Percentiles rank a stretch among this genome's conserved stretches.
phyloP scores from a whole-genome alignment of 2,797 vertebrate genomes.

The Xenopus petersii region DNA sequence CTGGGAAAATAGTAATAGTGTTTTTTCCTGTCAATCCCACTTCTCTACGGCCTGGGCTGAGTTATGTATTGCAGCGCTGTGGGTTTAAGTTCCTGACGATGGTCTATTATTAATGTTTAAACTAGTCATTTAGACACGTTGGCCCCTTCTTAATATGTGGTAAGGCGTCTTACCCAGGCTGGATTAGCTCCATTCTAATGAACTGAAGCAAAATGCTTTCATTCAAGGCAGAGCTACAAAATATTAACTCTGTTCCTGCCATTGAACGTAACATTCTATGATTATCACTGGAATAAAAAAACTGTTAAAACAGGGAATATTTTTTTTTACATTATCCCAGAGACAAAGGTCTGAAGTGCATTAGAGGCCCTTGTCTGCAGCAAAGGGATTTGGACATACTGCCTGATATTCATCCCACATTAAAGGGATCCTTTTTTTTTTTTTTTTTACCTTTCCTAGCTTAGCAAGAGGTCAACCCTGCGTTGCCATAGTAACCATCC shows the following conservation, averaged over 20 bases:
- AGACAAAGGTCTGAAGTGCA: slow-evolving; percentile 8
- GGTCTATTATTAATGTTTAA: slow-evolving; percentile 49
- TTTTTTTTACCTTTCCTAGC: slow-evolving; percentile 55
- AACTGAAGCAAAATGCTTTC: slow-evolving; percentile 54
- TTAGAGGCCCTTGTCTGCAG: slow-evolving; percentile 9
- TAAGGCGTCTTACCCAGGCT: slow-evolving; percentile 26
- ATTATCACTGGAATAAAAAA: background rate
- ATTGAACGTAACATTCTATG: background rate
- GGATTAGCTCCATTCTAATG: slow-evolving; percentile 46
- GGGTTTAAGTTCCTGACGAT: slow-evolving; percentile 42
- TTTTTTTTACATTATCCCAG: background rate
- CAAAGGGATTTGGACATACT: slow-evolving; percentile 5
- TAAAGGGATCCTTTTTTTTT: slow-evolving; percentile 53
- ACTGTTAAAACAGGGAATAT: background rate
- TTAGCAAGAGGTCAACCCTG: slow-evolving; percentile 80
- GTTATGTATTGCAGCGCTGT: slow-evolving; percentile 36
- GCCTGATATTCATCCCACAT: slow-evolving; percentile 66
- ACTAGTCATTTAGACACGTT: slow-evolving; percentile 43
- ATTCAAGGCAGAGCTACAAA: slow-evolving; percentile 2
- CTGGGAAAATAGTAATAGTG: slow-evolving; percentile 26
- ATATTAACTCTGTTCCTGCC: slow-evolving; percentile 24
- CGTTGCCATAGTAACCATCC: slow-evolving; percentile 80
- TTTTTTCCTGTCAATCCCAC: slow-evolving; percentile 9
- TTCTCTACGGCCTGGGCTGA: slow-evolving; percentile 19
- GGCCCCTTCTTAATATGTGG: slow-evolving; percentile 55